These are phyloP conservation scores for Myrmophylax atrothorax DNA, from an alignment of 2,113 vertebrate genomes.

Conservation along the genomic window DNA sequence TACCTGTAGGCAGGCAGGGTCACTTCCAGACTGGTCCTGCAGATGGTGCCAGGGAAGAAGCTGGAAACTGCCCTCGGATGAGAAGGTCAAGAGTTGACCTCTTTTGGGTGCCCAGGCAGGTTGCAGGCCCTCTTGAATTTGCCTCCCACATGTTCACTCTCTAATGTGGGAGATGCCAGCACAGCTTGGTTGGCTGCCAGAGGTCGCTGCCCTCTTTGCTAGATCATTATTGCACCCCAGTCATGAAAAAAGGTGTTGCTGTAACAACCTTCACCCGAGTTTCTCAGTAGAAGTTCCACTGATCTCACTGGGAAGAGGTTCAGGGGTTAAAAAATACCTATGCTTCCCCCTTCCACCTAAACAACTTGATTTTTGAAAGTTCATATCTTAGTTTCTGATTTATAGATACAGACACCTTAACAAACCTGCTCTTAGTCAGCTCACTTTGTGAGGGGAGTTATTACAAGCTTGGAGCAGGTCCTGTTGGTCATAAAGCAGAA, in stretches of 20 bases:
- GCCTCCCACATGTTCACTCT: rapidly evolving
- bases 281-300: background rate
- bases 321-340: background rate
- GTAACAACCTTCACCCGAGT: background rate
- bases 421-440: background rate
- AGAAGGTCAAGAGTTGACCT: background rate
- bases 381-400: background rate
- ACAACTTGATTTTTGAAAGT: background rate
- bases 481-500: background rate
- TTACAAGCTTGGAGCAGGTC: background rate
- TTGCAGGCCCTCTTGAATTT: background rate
- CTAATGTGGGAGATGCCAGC: background rate
- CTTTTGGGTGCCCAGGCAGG: background rate
- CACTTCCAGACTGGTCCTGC: background rate
- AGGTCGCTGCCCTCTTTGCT: background rate
- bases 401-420: background rate
- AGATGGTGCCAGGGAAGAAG: background rate
- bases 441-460: background rate
- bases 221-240: background rate
- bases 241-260: background rate
- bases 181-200: background rate
- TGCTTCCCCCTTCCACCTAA: rapidly evolving
- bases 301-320: background rate
- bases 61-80: background rate
- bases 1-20: background rate